Conservation (phyloP, 2,888 invertebrate genomes). For the Tuberolachnus salignus region DNA sequence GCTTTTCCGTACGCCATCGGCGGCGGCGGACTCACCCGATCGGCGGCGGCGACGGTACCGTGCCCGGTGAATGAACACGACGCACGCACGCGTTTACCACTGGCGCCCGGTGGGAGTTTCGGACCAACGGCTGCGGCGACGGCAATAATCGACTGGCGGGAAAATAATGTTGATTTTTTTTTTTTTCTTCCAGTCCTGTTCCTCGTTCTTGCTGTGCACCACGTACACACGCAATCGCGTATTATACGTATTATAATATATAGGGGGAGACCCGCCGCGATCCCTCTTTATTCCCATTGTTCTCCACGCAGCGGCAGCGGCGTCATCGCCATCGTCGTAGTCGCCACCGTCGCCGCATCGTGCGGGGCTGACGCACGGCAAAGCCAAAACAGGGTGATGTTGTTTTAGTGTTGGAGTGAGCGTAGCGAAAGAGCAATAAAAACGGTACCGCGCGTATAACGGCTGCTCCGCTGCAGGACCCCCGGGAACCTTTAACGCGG, state of each 20-base stretch:
- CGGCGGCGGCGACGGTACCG: slow-evolving; percentile 18
- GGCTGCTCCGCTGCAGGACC: too few relatives aligned
- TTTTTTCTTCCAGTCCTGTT: neutral
- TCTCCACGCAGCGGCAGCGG: neutral
- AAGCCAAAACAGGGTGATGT: too few relatives aligned
- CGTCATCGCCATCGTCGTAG: too few relatives aligned
- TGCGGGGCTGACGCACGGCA: too few relatives aligned
- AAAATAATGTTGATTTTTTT: slow-evolving; percentile 26
- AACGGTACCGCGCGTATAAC: too few relatives aligned
- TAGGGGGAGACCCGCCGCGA: slow-evolving; percentile 29
- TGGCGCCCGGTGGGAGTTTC: slow-evolving; percentile 8
- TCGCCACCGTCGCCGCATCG: too few relatives aligned
- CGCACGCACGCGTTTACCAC: neutral
- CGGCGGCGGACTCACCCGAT: neutral
- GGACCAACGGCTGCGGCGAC: slow-evolving; percentile 14
- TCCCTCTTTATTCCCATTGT: slow-evolving; percentile 35
- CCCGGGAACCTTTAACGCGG: too few relatives aligned
- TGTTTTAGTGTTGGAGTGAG: too few relatives aligned
- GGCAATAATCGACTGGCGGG: slow-evolving; percentile 32
- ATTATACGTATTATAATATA: neutral
- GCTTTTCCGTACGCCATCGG: slow-evolving; percentile 21
- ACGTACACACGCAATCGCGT: neutral
- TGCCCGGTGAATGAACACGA: slow-evolving; percentile 32
- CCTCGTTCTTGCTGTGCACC: slow-evolving; percentile 14
- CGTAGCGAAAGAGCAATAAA: too few relatives aligned